A percentile compares a stretch with the other conserved stretches of the same genome.
Conservation (phyloP, 2,113 vertebrate genomes). For the Hippocampus comes region DNA sequence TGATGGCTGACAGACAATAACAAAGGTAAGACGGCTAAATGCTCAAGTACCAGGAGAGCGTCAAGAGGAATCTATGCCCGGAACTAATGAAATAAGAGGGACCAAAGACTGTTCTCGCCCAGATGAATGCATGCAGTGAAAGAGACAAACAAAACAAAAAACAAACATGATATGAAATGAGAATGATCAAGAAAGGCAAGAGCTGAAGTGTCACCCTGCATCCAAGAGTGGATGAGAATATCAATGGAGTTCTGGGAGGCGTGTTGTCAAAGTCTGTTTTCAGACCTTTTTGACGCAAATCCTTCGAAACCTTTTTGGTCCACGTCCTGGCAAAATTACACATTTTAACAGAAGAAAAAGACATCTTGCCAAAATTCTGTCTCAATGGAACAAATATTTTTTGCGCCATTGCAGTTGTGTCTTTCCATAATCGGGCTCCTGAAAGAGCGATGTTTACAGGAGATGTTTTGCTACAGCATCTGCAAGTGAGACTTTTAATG, state of each 20-base stretch:
- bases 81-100: slow-evolving; percentile 38
- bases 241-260: slow-evolving; percentile 58
- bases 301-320: slow-evolving; percentile 49
- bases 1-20: slow-evolving; percentile 50
- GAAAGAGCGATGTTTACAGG: slow-evolving; percentile 29
- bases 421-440: slow-evolving; percentile 24
- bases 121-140: slow-evolving; percentile 35
- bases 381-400: slow-evolving; percentile 37
- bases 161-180: slow-evolving; percentile 36
- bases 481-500: slow-evolving; percentile 48
- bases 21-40: slow-evolving; percentile 50
- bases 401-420: slow-evolving; percentile 46
- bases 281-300: slow-evolving; percentile 37
- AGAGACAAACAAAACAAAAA: slow-evolving; percentile 13
- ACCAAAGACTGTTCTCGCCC: slow-evolving; percentile 56
- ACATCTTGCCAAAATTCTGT: slow-evolving; percentile 29
- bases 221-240: slow-evolving; percentile 40
- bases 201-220: slow-evolving; percentile 30
- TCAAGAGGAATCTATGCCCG: slow-evolving; percentile 31
- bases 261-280: slow-evolving; percentile 36
- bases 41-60: slow-evolving; percentile 43
- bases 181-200: slow-evolving; percentile 42
- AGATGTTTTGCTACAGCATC: slow-evolving; percentile 23
- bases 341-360: slow-evolving; percentile 30
- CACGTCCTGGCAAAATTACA: slow-evolving; percentile 32